These are phyloP conservation scores for Enteromius thamalakanensis DNA, from an alignment of 2,797 vertebrate genomes.

Conservation along the genomic window DNA sequence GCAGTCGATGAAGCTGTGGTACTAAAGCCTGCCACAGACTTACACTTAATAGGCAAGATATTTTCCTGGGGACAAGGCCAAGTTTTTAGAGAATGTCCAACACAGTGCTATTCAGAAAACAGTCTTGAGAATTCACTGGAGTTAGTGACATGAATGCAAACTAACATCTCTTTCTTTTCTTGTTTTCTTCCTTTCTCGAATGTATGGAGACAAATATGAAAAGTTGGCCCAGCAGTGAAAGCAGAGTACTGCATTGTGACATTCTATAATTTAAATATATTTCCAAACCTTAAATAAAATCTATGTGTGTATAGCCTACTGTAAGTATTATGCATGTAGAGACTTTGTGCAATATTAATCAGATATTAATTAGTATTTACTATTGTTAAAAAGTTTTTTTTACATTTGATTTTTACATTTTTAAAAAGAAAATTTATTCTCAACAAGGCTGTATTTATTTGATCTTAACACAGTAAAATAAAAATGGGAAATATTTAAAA, in stretches of 20 bases:
- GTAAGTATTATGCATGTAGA: not conserved
- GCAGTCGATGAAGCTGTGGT: constrained; percentile 13
- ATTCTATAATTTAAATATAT: not conserved
- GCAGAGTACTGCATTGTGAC: not conserved
- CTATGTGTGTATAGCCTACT: not conserved
- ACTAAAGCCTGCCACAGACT: constrained; percentile 56
- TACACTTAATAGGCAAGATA: constrained; percentile 44
- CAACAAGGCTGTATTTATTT: not conserved
- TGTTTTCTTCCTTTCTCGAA: not conserved
- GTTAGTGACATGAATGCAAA: constrained; percentile 6
- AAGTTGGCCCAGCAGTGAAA: not conserved
- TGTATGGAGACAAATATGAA: not conserved
- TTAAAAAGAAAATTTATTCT: not conserved
- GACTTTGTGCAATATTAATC: not conserved
- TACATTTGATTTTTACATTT: not conserved
- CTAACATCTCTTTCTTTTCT: not conserved
- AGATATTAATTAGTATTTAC: not conserved
- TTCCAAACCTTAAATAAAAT: not conserved
- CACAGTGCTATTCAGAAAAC: constrained; percentile 1
- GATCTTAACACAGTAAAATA: not conserved
- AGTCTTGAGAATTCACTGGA: not conserved
- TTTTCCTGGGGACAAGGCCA: constrained; percentile 52
- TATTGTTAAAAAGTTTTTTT: not conserved
- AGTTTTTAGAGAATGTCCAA: constrained; percentile 11
- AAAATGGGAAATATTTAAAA: not conserved